A percentile compares a stretch with the other conserved stretches of the same genome.
Evolutionary conservation across 2,888 invertebrate species (phyloP).

Genomic region (Pheosia gnoma): DNA sequence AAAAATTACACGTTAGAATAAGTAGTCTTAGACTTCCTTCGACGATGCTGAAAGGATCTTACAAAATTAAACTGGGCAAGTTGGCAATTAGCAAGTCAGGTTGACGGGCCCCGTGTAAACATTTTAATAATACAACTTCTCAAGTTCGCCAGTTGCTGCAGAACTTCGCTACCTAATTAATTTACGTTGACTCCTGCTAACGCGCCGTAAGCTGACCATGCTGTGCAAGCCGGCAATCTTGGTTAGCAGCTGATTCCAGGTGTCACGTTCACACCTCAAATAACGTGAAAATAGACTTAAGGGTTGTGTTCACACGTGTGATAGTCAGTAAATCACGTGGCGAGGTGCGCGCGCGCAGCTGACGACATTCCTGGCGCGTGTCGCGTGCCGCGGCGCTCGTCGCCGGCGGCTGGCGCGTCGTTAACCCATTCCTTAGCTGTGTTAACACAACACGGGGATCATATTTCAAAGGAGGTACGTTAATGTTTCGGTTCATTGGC

Average conservation of each 20-base stretch:
- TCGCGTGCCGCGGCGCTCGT: constrained; percentile 9
- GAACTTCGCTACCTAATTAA: too few relatives aligned
- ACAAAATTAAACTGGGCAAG: too few relatives aligned
- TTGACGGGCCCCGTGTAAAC: too few relatives aligned
- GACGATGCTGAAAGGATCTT: too few relatives aligned
- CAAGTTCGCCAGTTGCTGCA: too few relatives aligned
- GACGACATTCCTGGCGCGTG: constrained; percentile 9
- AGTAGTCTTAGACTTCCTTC: too few relatives aligned
- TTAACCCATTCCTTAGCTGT: constrained; percentile 8
- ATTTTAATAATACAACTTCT: too few relatives aligned
- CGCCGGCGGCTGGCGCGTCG: constrained; percentile 7
- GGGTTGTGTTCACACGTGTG: constrained; percentile 1
- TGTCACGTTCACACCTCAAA: constrained; percentile 1
- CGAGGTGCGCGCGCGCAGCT: neutral
- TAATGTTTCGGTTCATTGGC: neutral
- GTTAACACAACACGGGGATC: constrained; percentile 2
- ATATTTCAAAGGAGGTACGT: constrained; percentile 1
- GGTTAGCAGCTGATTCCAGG: neutral
- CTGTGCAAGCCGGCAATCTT: too few relatives aligned
- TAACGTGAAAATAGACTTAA: constrained; percentile 2
- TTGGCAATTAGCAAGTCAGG: too few relatives aligned
- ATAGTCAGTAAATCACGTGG: constrained; percentile 1
- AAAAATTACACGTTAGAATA: neutral
- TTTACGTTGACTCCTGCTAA: too few relatives aligned
- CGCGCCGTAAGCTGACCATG: too few relatives aligned